Evolutionary conservation across 2,797 vertebrate species (phyloP).

Genomic region (Gila robusta): DNA sequence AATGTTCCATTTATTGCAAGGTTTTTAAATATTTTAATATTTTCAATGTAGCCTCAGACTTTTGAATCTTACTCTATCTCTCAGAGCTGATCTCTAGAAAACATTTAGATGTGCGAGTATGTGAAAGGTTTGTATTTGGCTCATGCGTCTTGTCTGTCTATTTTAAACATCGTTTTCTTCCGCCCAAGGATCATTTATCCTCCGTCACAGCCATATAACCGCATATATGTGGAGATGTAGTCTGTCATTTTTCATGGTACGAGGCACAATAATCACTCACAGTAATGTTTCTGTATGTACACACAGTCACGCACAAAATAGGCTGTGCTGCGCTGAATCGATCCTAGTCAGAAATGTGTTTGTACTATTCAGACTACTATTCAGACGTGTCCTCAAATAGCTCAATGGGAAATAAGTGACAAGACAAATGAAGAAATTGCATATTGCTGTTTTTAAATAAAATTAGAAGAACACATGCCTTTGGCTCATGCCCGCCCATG

Average conservation of each 20-base stretch:
- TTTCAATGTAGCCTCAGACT: not conserved
- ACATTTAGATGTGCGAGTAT: constrained; percentile 29
- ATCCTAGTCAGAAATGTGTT: constrained; percentile 5
- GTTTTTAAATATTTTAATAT: not conserved
- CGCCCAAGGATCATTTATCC: constrained; percentile 22
- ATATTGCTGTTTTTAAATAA: constrained; percentile 11
- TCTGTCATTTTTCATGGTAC: constrained; percentile 34
- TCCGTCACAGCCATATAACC: constrained; percentile 5
- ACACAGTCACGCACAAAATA: constrained; percentile 23
- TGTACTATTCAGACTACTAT: not conserved
- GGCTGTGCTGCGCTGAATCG: constrained; percentile 4
- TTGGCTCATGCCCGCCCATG: not conserved
- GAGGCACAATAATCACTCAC: constrained; percentile 41
- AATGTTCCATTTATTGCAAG: not conserved
- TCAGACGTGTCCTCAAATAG: not conserved
- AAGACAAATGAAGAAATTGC: constrained; percentile 10
- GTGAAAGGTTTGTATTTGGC: constrained; percentile 15
- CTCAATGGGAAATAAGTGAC: constrained; percentile 15
- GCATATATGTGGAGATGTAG: constrained; percentile 4
- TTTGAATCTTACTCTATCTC: not conserved
- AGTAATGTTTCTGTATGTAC: constrained; percentile 41
- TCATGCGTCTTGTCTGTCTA: constrained; percentile 36
- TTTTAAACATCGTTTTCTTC: constrained; percentile 33
- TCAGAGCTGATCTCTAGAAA: not conserved
- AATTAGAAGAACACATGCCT: not conserved